Base-by-base conservation (phyloP, 2,113 vertebrate species). In the Dendrocopos noguchii region DNA sequence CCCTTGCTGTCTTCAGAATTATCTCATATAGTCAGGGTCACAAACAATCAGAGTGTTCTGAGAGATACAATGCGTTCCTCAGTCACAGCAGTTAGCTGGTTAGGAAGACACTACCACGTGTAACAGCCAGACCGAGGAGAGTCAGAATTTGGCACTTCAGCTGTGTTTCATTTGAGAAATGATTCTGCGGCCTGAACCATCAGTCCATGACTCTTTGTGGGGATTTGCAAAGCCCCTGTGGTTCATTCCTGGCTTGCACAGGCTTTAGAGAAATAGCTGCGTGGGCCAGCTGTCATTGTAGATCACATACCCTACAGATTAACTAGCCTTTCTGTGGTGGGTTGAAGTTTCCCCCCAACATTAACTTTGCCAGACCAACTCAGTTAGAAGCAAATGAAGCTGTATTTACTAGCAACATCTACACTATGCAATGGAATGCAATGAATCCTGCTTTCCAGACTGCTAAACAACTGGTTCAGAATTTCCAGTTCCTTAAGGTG, bases 81-180 rank as follows among this genome's bases (percentile, higher is more conserved):
- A 94, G 80, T 70, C 83, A 59, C 63, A 94, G 92, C 55, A 83
- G 79, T 85, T 89, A 96, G 93, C 79, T 89, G 77, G 66, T 83
- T 86, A 91, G 91, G 87, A 97, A 95, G 87, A 84, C 59, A 61
- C 88, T 70, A 47, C 78, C 73, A 61, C 80, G 67, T 92, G 89
- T 80, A 93, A 92, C 52, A 61, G 56, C 75, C 80, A 92, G 83
- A 83, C 17, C 88, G 91, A 66, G 27, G 70, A 93, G 42, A 89
- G n/a, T 79, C 27, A 13, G 52, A 91, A 92, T 96, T 91, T 96
- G 93, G 95, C 95, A 90, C 46, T 90, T 97, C 88, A 92, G 84
- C 78, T 95, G 76, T 82, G 64, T 97, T 96, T 97, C 85, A 88
- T 94, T 93, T 92, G 90, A 95, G 86, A 94, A 94, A 72, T 46